These are phyloP conservation scores for Amiota mariae DNA, from an alignment of 2,888 invertebrate species.

Conservation along the genomic window DNA sequence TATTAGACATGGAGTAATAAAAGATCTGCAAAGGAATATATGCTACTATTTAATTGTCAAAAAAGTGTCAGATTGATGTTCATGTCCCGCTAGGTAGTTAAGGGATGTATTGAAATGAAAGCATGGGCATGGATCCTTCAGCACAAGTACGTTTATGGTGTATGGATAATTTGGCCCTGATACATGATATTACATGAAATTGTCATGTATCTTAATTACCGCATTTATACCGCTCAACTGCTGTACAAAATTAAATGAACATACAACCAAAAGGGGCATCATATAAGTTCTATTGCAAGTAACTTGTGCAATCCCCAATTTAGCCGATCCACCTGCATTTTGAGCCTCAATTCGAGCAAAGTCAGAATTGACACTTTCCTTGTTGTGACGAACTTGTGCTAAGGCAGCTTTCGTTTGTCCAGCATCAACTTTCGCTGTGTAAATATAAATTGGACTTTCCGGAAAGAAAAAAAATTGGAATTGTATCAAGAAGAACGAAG, in stretches of 20 bases:
- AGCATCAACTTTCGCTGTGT: constrained; percentile 79
- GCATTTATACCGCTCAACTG: constrained; percentile 92
- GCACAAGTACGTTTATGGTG: no score
- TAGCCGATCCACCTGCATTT: constrained; percentile 59
- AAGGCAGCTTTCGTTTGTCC: constrained; percentile 74
- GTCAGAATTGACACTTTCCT: constrained; percentile 77
- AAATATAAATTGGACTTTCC: constrained; percentile 90
- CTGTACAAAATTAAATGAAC: constrained; percentile 83
- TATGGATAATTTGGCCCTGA: no score
- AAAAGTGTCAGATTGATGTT: no score
- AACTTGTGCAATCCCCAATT: constrained; percentile 74
- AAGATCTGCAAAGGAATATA: constrained; percentile 74
- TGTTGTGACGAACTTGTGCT: constrained; percentile 51
- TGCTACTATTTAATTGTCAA: no score
- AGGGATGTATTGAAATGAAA: no score
- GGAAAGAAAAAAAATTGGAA: constrained; percentile 80
- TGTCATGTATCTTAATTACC: constrained; percentile 74
- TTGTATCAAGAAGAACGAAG: constrained; percentile 78
- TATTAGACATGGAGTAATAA: constrained; percentile 88
- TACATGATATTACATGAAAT: no score
- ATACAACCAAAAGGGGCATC: constrained; percentile 82
- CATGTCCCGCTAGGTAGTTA: no score
- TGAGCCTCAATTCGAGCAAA: constrained; percentile 71
- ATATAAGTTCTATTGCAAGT: constrained; percentile 28
- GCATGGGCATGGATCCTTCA: no score